Evolutionary conservation across 2,113 vertebrate species (phyloP).

Genomic region (Caracal caracal): DNA sequence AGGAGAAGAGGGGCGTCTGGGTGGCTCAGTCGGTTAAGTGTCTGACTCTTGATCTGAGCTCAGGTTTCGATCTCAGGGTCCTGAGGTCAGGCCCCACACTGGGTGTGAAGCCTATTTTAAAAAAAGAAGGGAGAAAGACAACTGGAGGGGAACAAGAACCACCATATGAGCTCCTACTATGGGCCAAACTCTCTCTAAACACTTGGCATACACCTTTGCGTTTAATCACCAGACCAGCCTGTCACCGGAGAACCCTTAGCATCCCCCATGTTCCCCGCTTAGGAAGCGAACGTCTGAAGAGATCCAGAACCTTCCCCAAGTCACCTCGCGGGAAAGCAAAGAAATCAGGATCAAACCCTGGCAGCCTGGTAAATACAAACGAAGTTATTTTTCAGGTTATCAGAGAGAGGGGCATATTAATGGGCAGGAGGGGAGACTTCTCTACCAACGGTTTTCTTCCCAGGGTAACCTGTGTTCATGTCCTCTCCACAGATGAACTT

Average conservation of each 20-base stretch:
- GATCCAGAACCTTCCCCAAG: not conserved
- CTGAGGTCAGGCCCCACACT: too few species aligned
- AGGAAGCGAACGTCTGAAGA: not conserved
- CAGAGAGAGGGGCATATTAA: not conserved
- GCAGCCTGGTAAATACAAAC: not conserved
- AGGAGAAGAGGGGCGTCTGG: not conserved
- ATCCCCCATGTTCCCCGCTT: not conserved
- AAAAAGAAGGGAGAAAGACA: not conserved
- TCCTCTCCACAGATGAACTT: not conserved
- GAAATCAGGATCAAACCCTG: not conserved
- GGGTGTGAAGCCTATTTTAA: too few species aligned
- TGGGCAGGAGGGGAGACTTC: not conserved
- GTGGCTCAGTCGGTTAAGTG: too few species aligned
- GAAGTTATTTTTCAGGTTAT: not conserved
- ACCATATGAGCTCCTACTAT: not conserved
- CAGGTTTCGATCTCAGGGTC: too few species aligned
- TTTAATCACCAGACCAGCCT: not conserved
- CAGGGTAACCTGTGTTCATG: not conserved
- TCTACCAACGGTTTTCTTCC: not conserved
- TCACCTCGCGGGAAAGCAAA: not conserved
- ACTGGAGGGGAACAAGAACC: not conserved
- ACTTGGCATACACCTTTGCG: not conserved
- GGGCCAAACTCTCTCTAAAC: not conserved
- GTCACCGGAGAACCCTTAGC: not conserved
- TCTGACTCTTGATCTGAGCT: too few species aligned